Base-by-base conservation (phyloP, 92 coral and sea anemone genomes). In the Palythoa caribaeorum region DNA sequence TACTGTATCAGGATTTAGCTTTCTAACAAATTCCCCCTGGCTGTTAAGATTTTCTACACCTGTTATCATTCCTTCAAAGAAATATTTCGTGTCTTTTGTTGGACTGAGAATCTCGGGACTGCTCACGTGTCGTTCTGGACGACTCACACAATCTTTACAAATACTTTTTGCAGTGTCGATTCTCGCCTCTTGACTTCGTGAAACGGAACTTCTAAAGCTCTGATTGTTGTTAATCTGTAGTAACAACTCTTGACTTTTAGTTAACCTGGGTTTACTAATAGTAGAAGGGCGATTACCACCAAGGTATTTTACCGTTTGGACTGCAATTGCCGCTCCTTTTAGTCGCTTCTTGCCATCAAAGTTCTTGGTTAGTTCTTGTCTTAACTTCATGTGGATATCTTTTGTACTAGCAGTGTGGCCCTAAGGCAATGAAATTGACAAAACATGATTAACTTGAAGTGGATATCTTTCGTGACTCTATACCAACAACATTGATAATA, bases 351-450 rank as follows among this genome's bases (percentile, higher is more conserved):
- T 94, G 62, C 93, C 84, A 80, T 96, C 98, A 83, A 96, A 96
- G 90, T 95, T 96, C 93, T 93, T 96, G 83, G 94, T 93, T 71
- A 96, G 76, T 79, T 95, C 99, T 70, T 91, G 93, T 89, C 84
- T 87, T 76, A 96, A 92, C 71, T 92, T 95, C 78, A 88, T 94
- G 85, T 95, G 99, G 74, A 96, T 93, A 78, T 96, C 96, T 86
- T 94, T 90, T 63, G 91, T 95, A 51, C 89, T 94, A 16, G 98
- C 94, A 10, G 99, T 96, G 91, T 95, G 93, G 35, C 99, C 99
- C 99, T 96, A 74, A 1, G 17, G 53, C 38, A 36, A 36, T 69
- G 50, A 83, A 38, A 62, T 16, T 20, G 71, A 52, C 3, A 53
- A 78, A 37, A 68, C 20, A n/a, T 16, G 14, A 14, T 4, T 17